Base-by-base conservation (phyloP, 2,113 vertebrate genomes). In the Channa maculata region DNA sequence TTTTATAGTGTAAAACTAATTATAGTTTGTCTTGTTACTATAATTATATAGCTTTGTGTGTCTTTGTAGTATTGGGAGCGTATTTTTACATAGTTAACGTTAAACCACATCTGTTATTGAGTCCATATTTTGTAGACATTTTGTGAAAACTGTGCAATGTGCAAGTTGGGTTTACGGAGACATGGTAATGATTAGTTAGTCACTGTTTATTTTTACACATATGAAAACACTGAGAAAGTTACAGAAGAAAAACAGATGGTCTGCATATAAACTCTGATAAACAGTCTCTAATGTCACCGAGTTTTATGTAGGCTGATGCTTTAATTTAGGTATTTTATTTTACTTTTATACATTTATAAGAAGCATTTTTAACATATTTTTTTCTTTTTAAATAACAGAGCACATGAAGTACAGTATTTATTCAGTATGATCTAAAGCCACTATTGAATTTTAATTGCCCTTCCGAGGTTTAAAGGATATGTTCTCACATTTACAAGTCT, bases 161-260 rank as follows among this genome's bases (percentile, higher is more conserved):
- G 64, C 4, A 3, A 60, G 46, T 11, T 1, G 59, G 41, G 76
- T 86, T 84, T 75, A 72, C 51, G 65, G 65, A 71, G 76, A 69
- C 46, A 41, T 59, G 46, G 50, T 61, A 61, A 79, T 58, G 58
- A 84, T 59, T 59, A 61, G 57, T 64, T 71, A 44, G 53, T 38
- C 51, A 54, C 36, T 49, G 67, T 75, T 79, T 82, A 59, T 75
- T 79, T 83, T 61, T 63, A 45, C 70, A 45, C 44, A 67, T 74
- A 62, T 71, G 43, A 82, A 79, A 73, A 63, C 67, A 65, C 38
- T 45, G 10, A 67, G 11, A 24, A 49, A 43, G 50, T 51, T 58
- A 2, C 41, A 34, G 49, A 62, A 54, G 55, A 65, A 48, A 54
- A 44, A 8, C 73, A 80, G 55, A 77, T 65, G 80, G 51, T 62